phyloP scores from a whole-genome alignment of 2,113 vertebrate genomes.

The Pimephales promelas region DNA sequence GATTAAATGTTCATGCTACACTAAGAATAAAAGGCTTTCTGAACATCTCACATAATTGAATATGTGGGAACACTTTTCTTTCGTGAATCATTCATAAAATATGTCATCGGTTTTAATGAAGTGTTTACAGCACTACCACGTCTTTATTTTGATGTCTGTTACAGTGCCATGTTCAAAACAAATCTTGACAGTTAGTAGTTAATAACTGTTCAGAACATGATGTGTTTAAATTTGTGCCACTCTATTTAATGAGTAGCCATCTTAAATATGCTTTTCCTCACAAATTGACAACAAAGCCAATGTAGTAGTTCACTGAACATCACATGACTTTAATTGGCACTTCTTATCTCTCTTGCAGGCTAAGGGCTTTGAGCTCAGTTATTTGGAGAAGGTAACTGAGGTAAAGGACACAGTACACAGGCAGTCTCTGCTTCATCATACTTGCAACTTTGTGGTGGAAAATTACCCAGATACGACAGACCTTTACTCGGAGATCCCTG shows the following conservation, averaged over 20 bases:
- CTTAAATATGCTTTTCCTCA: neutral
- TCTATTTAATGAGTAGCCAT: neutral
- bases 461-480: slow-evolving; percentile 88
- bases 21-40: neutral
- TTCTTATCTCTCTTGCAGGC: slow-evolving; percentile 73
- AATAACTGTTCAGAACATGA: neutral
- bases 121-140: neutral
- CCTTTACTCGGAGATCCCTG: slow-evolving; percentile 91
- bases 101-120: neutral
- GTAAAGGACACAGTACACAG: slow-evolving; percentile 96
- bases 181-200: neutral
- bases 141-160: neutral
- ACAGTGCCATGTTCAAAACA: neutral
- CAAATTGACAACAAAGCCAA: neutral
- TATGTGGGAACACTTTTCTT: neutral
- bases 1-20: neutral
- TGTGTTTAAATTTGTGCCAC: neutral
- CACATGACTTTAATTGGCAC: neutral
- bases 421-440: slow-evolving; percentile 91
- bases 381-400: slow-evolving; percentile 96
- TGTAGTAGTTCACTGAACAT: neutral
- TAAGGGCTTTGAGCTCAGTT: slow-evolving; percentile 91
- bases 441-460: slow-evolving; percentile 87
- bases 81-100: neutral
- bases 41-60: neutral